A percentile compares a stretch with the other conserved stretches of the same genome.
phyloP scores from a whole-genome alignment of 2,113 vertebrate genomes.

The Halcyon malimbica region DNA sequence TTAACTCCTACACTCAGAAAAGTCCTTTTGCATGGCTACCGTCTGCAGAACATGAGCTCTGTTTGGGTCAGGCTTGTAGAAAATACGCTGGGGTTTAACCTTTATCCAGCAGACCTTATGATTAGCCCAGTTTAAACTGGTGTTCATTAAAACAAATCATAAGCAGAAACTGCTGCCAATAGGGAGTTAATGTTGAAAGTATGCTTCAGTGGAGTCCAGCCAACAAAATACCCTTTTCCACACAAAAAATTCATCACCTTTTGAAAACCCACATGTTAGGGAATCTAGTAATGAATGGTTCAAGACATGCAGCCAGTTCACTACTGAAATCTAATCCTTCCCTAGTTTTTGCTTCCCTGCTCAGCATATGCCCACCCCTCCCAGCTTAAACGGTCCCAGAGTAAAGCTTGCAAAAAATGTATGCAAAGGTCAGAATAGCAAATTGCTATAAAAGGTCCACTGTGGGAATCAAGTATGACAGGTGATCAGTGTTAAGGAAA shows the following conservation, averaged over 20 bases:
- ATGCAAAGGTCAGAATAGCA: slow-evolving; percentile 64
- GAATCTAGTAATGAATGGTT: slow-evolving; percentile 53
- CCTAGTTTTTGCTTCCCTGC: background rate
- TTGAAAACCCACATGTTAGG: slow-evolving; percentile 26
- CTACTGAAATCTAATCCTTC: slow-evolving; percentile 52
- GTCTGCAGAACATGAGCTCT: background rate
- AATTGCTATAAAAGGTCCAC: slow-evolving; percentile 58
- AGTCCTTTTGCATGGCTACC: background rate
- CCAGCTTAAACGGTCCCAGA: slow-evolving; percentile 18
- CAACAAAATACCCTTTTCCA: slow-evolving; percentile 56
- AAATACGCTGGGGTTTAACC: background rate
- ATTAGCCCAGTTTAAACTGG: slow-evolving; percentile 33
- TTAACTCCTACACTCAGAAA: background rate
- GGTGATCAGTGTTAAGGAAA: slow-evolving; percentile 67
- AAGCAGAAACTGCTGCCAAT: slow-evolving; percentile 43
- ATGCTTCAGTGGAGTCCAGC: slow-evolving; percentile 40
- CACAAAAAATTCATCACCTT: slow-evolving; percentile 61
- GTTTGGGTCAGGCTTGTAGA: background rate
- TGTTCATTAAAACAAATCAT: slow-evolving; percentile 37
- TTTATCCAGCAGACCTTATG: slow-evolving; percentile 6
- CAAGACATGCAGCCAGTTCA: slow-evolving; percentile 41
- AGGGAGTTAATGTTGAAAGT: slow-evolving; percentile 45
- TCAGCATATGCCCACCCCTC: slow-evolving; percentile 21
- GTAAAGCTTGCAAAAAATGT: slow-evolving; percentile 59
- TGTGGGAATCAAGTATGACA: slow-evolving; percentile 67